A percentile compares a stretch with the other conserved stretches of the same genome.
phyloP scores from a whole-genome alignment of 1,140 invertebrate genomes.

The Bombus huntii region DNA sequence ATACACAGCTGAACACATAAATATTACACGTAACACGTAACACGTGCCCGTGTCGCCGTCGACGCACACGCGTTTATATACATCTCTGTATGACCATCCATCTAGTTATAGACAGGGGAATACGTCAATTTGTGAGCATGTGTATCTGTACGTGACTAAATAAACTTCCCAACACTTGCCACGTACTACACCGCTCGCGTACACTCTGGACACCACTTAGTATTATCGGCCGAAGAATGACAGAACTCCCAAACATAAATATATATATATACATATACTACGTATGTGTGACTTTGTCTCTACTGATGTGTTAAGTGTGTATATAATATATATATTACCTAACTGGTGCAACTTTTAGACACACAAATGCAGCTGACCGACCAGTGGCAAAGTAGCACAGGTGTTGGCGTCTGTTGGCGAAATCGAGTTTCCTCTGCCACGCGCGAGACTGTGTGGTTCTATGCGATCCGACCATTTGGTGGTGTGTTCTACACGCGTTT shows the following conservation, averaged over 20 bases:
- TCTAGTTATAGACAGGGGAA: conserved; percentile 32
- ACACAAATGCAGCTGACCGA: not conserved
- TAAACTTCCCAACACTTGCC: conserved; percentile 9
- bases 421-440: not conserved
- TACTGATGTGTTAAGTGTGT: too few relatives aligned
- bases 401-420: not conserved
- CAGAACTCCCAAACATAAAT: not conserved
- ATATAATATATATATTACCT: too few relatives aligned
- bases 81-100: not conserved
- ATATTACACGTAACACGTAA: conserved; percentile 41
- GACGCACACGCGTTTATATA: not conserved
- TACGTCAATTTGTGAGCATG: conserved; percentile 21
- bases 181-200: not conserved
- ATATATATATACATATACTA: not conserved
- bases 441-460: not conserved
- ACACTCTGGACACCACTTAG: not conserved
- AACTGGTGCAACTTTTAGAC: not conserved
- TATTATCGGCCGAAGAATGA: not conserved
- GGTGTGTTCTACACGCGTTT: conserved; percentile 42
- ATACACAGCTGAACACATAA: conserved; percentile 42
- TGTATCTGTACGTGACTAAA: conserved; percentile 5
- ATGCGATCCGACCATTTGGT: not conserved
- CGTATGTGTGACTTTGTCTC: not conserved
- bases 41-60: not conserved
- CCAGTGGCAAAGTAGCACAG: not conserved